Evolutionary conservation across 2,888 invertebrate genomes (phyloP).

Genomic region (Ichneumoninae sp.): DNA sequence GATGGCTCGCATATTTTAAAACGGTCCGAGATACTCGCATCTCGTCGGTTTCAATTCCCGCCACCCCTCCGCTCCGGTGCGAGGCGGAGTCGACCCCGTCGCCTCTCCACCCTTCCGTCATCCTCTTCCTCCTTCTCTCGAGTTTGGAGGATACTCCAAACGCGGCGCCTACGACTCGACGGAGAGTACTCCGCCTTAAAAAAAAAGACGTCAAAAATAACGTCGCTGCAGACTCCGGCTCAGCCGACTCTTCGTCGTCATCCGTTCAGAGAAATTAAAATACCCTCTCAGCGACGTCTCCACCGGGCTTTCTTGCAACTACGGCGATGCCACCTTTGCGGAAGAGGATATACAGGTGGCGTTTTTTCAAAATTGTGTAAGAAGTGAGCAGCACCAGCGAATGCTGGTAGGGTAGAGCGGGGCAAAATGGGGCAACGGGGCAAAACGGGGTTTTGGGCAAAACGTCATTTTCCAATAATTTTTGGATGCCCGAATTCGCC

Average conservation of each 20-base stretch:
- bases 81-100: slow-evolving; percentile 25
- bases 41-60: slow-evolving; percentile 67
- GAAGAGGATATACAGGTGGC: neutral
- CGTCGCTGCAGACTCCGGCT: slow-evolving; percentile 17
- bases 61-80: slow-evolving; percentile 26
- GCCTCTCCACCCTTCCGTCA: slow-evolving; percentile 4
- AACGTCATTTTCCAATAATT: no score
- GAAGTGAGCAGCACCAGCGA: slow-evolving; percentile 1
- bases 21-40: slow-evolving; percentile 61
- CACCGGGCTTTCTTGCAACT: slow-evolving; percentile 12
- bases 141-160: slow-evolving; percentile 30
- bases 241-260: slow-evolving; percentile 24
- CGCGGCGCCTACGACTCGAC: slow-evolving; percentile 16
- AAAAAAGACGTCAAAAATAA: slow-evolving; percentile 30
- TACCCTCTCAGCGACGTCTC: slow-evolving; percentile 20
- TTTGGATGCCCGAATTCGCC: no score
- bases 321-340: neutral
- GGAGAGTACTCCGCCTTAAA: slow-evolving; percentile 33
- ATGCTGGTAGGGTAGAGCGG: neutral
- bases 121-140: slow-evolving; percentile 25
- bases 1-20: slow-evolving; percentile 71
- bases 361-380: slow-evolving; percentile 6
- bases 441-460: no score
- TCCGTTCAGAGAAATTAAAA: slow-evolving; percentile 52
- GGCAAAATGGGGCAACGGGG: no score